Evolutionary conservation across 2,113 vertebrate genomes (phyloP).

Genomic region (Cynocephalus volans): DNA sequence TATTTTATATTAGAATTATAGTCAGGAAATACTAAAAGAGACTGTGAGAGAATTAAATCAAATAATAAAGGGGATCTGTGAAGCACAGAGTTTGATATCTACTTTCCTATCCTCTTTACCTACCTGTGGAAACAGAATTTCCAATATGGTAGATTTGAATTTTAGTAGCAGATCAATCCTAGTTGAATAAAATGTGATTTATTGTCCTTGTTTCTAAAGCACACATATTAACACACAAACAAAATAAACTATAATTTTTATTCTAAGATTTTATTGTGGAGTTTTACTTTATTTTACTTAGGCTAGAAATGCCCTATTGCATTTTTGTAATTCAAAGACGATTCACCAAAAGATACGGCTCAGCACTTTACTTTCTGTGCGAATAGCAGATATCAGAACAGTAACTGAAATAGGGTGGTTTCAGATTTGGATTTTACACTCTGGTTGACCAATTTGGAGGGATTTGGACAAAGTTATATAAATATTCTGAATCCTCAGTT

Average conservation of each 20-base stretch:
- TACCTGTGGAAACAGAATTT: background rate
- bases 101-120: background rate
- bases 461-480: background rate
- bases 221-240: background rate
- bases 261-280: background rate
- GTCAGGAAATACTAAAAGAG: background rate
- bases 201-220: background rate
- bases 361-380: background rate
- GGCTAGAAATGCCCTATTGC: background rate
- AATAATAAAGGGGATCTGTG: background rate
- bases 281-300: background rate
- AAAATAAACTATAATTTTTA: background rate
- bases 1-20: background rate
- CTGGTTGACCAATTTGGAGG: background rate
- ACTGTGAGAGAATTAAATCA: background rate
- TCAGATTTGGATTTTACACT: background rate
- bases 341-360: background rate
- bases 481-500: slow-evolving; percentile 5
- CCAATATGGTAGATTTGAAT: background rate
- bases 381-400: background rate
- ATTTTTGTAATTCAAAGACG: background rate
- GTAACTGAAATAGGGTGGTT: background rate
- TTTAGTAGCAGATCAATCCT: background rate
- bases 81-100: background rate
- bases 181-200: background rate